A percentile compares a stretch with the other conserved stretches of the same genome.
Conservation (phyloP, 1,140 invertebrate genomes). For the Lepeophtheirus salmonis region DNA sequence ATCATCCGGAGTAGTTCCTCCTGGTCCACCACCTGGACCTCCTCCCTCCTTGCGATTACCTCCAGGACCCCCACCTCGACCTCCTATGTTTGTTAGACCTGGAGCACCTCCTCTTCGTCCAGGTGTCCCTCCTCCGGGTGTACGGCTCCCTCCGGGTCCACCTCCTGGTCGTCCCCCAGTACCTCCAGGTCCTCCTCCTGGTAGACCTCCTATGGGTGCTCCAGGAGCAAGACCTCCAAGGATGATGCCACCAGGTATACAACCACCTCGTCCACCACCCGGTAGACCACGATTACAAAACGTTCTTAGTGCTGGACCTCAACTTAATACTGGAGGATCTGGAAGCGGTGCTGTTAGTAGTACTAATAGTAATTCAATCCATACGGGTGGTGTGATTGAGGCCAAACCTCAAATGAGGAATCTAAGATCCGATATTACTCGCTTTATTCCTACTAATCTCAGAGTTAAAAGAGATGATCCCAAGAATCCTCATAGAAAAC, state of each 20-base stretch:
- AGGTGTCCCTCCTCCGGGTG: slow-evolving; percentile 26
- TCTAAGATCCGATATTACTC: slow-evolving; percentile 77
- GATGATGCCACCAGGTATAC: slow-evolving; percentile 29
- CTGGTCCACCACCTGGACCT: slow-evolving; percentile 39
- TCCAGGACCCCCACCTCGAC: slow-evolving; percentile 33
- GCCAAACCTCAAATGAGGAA: slow-evolving; percentile 89
- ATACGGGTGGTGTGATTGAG: slow-evolving; percentile 42
- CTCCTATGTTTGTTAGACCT: background rate
- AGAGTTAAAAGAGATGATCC: slow-evolving; percentile 60
- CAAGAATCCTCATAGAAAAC: slow-evolving; percentile 22
- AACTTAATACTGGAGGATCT: slow-evolving; percentile 41
- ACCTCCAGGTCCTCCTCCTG: slow-evolving; percentile 46
- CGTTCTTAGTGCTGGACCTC: slow-evolving; percentile 59
- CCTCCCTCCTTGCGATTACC: slow-evolving; percentile 33
- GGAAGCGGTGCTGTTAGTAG: slow-evolving; percentile 31
- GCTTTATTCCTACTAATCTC: slow-evolving; percentile 78
- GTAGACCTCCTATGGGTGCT: slow-evolving; percentile 29
- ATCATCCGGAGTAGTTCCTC: slow-evolving; percentile 35
- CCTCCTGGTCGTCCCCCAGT: slow-evolving; percentile 27
- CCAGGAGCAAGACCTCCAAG: slow-evolving; percentile 36
- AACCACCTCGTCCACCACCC: slow-evolving; percentile 28
- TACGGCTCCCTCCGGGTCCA: slow-evolving; percentile 27
- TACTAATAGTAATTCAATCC: slow-evolving; percentile 19
- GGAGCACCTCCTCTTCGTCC: background rate
- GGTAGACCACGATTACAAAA: slow-evolving; percentile 31